These are phyloP conservation scores for Sericinus montela DNA, from an alignment of 2,888 invertebrate genomes.

Conservation along the genomic window DNA sequence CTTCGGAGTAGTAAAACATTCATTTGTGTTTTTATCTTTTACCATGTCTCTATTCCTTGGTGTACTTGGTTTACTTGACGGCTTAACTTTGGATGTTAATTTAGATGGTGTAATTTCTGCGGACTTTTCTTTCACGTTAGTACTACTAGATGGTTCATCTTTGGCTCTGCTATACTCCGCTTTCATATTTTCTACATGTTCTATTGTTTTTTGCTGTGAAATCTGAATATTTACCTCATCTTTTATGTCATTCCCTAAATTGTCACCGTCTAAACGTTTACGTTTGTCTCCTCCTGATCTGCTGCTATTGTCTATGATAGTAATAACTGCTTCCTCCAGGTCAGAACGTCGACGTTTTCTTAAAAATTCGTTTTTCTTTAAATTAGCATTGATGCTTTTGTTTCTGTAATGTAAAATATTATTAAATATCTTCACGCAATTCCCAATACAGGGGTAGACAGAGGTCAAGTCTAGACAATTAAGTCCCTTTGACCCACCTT, in stretches of 20 bases:
- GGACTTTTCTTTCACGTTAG: constrained; percentile 31
- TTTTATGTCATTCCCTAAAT: constrained; percentile 25
- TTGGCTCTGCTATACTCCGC: constrained; percentile 20
- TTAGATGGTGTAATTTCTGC: constrained; percentile 29
- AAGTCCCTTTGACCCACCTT: too few relatives aligned
- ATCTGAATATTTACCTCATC: constrained; percentile 10
- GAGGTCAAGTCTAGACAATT: too few relatives aligned
- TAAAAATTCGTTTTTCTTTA: constrained; percentile 26
- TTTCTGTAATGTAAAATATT: constrained; percentile 38
- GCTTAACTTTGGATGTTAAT: constrained; percentile 25
- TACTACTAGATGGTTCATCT: constrained; percentile 30
- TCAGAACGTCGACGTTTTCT: constrained; percentile 62
- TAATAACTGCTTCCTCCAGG: constrained; percentile 50
- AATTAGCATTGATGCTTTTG: constrained; percentile 34
- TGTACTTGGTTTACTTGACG: constrained; percentile 23
- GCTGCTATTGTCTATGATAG: constrained; percentile 38
- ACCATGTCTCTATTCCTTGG: constrained; percentile 25
- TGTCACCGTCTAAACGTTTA: constrained; percentile 31
- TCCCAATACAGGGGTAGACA: too few relatives aligned
- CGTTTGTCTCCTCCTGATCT: constrained; percentile 36
- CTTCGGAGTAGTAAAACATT: constrained; percentile 20
- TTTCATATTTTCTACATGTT: constrained; percentile 15
- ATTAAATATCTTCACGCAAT: too few relatives aligned
- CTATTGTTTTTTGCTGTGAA: constrained; percentile 3
- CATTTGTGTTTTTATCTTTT: constrained; percentile 11